Base-by-base conservation (phyloP, 2,797 vertebrate species). In the Chrysocyon brachyurus region DNA sequence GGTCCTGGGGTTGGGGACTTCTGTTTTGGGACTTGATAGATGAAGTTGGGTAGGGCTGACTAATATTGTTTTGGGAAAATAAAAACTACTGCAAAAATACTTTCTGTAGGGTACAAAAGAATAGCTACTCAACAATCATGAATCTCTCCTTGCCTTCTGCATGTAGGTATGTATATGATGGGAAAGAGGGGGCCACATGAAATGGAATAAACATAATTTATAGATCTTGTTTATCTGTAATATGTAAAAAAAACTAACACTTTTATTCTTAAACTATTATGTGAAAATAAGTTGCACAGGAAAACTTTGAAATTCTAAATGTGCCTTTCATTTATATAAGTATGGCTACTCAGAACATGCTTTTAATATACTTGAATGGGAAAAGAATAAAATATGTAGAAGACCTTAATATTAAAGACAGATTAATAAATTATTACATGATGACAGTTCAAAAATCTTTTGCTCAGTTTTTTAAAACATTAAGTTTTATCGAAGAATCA, bases 251-350 rank as follows among this genome's bases (percentile, higher is more conserved):
- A 68, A 90, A 40, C 40, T 61, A 94, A 56, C 10, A 66, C 36
- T 64, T 89, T 57, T 70, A 57, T 84, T 46, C 26, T 95, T 87
- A 78, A 87, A 68, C 59, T 64, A 52, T 28, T 90, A 66, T 19
- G 22, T 73, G 16, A 84, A 94, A 86, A 83, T 68, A 82, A 85
- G 46, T 28, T 82, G 52, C 63, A 94, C 11, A 77, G 86, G 17
- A 82, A 79, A 84, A 68, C 31, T 87, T 94, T 22, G 16, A 66
- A 79, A 93, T 96, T 78, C n/a, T 94, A 91, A 86, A 49, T 52
- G 26, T 52, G 73, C 22, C 36, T 87, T 96, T 89, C 81, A 89
- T 90, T 90, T 90, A 87, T 33, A 12, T 70, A 92, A 95, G 93
- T 31, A 12, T 57, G 88, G 52, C 33, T 68, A 78, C 33, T 73